These are phyloP conservation scores for Chymomyza costata DNA, from an alignment of 1,140 invertebrate species.

Conservation along the genomic window DNA sequence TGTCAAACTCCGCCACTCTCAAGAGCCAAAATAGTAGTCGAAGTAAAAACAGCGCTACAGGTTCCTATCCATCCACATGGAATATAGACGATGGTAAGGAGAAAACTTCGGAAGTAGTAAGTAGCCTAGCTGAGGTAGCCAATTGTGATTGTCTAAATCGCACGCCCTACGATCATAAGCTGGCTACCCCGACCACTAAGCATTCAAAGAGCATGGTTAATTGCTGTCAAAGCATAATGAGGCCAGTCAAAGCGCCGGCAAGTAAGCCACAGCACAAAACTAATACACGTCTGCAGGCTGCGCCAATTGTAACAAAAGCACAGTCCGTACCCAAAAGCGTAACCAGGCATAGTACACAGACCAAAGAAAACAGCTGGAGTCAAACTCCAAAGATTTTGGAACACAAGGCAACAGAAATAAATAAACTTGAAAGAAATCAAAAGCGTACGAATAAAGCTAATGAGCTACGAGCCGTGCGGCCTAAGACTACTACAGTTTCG, in stretches of 20 bases:
- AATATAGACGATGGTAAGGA: not conserved
- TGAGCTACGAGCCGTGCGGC: no score
- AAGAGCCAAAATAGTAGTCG: no score
- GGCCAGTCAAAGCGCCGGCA: not conserved
- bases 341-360: no score
- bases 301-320: no score
- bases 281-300: no score
- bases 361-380: not conserved
- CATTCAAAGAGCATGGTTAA: constrained; percentile 5
- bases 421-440: no score
- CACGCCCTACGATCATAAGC: constrained; percentile 31
- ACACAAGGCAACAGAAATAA: no score
- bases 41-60: constrained; percentile 23
- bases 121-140: constrained; percentile 11
- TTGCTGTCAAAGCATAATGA: constrained; percentile 11
- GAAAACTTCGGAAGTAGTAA: not conserved
- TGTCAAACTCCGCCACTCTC: no score
- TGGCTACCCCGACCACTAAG: not conserved
- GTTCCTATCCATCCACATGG: constrained; percentile 50
- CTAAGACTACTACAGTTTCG: no score
- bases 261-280: not conserved
- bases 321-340: no score
- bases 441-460: no score
- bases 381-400: constrained; percentile 11
- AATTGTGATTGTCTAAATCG: constrained; percentile 31